These are phyloP conservation scores for Cavia porcellus DNA, from an alignment of 2,113 vertebrate genomes.

Conservation along the genomic window DNA sequence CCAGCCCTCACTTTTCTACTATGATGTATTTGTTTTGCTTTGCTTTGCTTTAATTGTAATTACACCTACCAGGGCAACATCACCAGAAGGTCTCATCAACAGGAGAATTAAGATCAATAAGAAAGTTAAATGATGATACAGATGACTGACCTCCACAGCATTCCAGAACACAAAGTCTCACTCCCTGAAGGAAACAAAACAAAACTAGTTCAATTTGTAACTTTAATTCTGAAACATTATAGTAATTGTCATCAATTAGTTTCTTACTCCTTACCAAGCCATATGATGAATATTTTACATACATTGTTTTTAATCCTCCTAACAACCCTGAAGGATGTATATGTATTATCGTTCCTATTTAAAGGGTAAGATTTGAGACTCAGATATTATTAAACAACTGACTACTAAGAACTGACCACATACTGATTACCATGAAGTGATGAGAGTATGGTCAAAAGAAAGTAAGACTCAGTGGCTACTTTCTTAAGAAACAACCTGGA, in stretches of 20 bases:
- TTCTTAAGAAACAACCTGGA: neutral
- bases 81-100: slow-evolving; percentile 32
- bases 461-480: neutral
- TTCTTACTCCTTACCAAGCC: neutral
- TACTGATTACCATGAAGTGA: neutral
- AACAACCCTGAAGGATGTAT: neutral
- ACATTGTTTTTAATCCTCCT: neutral
- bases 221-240: slow-evolving; percentile 53
- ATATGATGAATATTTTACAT: neutral
- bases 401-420: neutral
- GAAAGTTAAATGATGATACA: slow-evolving; percentile 60
- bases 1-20: neutral
- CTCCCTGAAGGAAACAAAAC: slow-evolving; percentile 1
- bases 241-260: slow-evolving; percentile 46
- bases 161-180: slow-evolving; percentile 4
- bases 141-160: neutral
- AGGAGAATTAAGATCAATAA: slow-evolving; percentile 33
- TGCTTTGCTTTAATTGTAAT: slow-evolving; percentile 63
- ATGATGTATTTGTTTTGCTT: neutral
- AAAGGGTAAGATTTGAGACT: neutral
- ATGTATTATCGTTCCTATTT: neutral
- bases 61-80: slow-evolving; percentile 50
- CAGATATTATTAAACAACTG: neutral
- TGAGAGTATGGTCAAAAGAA: neutral
- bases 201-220: neutral